Percentiles rank a stretch among this genome's conserved stretches.
Evolutionary conservation across 1,140 invertebrate species (phyloP).

Genomic region (Coenobita brevimanus): DNA sequence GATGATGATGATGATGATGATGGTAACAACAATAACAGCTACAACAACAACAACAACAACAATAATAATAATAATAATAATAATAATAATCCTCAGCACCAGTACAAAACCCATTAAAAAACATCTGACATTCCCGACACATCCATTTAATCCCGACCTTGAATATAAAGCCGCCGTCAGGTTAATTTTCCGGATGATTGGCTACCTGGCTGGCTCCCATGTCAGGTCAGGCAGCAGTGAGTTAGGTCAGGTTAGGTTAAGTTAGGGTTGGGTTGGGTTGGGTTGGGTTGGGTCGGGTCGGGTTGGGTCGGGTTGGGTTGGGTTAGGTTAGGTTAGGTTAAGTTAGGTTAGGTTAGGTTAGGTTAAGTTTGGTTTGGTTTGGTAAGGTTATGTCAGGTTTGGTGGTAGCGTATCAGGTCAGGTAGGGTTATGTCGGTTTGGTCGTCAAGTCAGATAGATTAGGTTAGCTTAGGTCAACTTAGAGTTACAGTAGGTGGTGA

Average conservation of each 20-base stretch:
- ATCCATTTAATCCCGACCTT: no score
- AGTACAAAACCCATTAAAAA: no score
- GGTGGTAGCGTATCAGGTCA: no score
- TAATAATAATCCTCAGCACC: not conserved
- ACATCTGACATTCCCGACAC: no score
- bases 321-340: slow-evolving; percentile 11
- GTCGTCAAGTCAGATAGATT: no score
- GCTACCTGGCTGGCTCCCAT: not conserved
- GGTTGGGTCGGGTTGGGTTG: not conserved
- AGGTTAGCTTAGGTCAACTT: no score
- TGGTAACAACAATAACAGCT: not conserved
- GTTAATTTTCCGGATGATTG: not conserved
- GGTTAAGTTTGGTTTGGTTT: not conserved
- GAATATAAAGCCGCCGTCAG: not conserved
- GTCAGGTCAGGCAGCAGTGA: not conserved
- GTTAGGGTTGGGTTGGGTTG: no score
- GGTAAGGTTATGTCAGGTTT: not conserved
- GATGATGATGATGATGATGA: not conserved
- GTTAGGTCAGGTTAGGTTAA: not conserved
- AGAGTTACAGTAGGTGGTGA: no score
- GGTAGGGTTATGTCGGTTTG: no score
- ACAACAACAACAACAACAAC: slow-evolving; percentile 4
- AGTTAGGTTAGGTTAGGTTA: not conserved
- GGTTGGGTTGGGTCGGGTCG: not conserved
- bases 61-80: slow-evolving; percentile 4